Conservation (phyloP, 2,113 vertebrate species). For the Vulpes ferrilata region DNA sequence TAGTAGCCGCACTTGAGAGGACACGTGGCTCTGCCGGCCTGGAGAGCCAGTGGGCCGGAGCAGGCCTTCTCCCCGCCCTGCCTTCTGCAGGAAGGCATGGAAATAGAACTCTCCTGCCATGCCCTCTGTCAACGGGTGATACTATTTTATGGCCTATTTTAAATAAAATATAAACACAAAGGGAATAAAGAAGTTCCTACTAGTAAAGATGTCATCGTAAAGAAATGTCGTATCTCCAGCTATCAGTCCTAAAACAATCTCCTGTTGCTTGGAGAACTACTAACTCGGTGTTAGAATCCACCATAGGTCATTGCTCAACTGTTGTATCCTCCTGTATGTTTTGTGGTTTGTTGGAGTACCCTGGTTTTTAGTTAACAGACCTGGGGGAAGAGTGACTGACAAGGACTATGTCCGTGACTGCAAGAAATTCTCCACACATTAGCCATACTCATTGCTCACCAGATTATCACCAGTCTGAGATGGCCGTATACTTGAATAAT, state of each 20-base stretch:
- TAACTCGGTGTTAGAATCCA: not conserved
- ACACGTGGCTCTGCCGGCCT: not conserved
- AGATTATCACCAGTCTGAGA: conserved; percentile 20
- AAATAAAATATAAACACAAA: conserved; percentile 46
- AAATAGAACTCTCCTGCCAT: not conserved
- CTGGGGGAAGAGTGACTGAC: conserved; percentile 3
- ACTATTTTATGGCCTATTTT: not conserved
- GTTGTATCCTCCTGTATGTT: not conserved
- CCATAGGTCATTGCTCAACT: not conserved
- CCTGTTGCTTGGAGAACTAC: not conserved
- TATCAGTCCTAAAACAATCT: not conserved
- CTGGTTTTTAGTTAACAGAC: conserved; percentile 20
- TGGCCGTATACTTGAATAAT: conserved; percentile 15
- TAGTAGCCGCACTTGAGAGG: not conserved
- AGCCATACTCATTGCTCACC: not conserved
- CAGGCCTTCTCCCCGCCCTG: not conserved
- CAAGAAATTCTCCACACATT: not conserved
- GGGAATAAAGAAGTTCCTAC: not conserved
- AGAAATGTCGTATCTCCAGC: not conserved
- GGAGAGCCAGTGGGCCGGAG: not conserved
- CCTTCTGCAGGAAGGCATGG: not conserved
- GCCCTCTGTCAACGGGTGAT: not conserved
- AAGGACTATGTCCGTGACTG: not conserved
- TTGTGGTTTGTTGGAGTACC: not conserved
- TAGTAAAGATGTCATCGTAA: not conserved